These are phyloP conservation scores for Conops quadrifasciatus DNA, from an alignment of 2,888 invertebrate genomes.

Conservation along the genomic window DNA sequence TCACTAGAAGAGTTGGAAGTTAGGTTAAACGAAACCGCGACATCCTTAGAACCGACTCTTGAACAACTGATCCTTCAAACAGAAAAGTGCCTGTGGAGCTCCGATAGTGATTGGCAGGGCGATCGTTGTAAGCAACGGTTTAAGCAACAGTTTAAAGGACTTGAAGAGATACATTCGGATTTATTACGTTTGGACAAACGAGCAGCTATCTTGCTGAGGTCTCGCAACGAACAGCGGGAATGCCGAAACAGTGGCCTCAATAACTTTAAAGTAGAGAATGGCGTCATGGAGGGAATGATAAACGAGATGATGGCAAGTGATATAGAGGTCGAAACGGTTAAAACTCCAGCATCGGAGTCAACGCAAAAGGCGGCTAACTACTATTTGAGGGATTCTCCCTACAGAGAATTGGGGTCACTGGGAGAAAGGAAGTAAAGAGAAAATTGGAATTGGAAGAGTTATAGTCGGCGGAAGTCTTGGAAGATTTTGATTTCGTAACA, in stretches of 20 bases:
- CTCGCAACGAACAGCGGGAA: slow-evolving; percentile 2
- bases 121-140: neutral
- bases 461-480: no score
- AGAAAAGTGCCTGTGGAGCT: slow-evolving; percentile 7
- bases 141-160: neutral
- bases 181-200: neutral
- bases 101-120: neutral
- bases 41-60: neutral
- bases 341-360: no score
- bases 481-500: no score
- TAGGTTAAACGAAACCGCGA: neutral
- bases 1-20: slow-evolving; percentile 6
- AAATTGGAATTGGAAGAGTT: no score
- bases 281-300: neutral
- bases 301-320: neutral
- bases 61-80: neutral
- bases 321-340: neutral
- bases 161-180: neutral
- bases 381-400: no score
- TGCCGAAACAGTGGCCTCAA: slow-evolving; percentile 12
- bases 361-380: no score
- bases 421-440: no score
- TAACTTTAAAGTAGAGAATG: slow-evolving; percentile 18
- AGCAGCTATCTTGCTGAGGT: neutral
- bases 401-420: no score